A percentile compares a stretch with the other conserved stretches of the same genome.
Conservation (phyloP, 2,888 invertebrate genomes). For the Melangyna quadrimaculata region DNA sequence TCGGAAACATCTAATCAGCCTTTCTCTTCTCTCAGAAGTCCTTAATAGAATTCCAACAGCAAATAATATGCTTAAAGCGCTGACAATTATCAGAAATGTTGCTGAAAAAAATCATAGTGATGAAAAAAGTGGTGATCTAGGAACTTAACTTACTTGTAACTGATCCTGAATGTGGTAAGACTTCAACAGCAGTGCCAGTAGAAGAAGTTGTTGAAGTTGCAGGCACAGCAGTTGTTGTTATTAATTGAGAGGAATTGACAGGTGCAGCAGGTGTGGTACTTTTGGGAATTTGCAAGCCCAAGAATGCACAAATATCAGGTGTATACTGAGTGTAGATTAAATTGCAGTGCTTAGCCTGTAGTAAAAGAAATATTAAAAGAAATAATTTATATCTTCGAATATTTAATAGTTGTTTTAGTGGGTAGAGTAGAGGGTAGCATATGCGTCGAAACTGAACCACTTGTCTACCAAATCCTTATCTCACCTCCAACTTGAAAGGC, state of each 20-base stretch:
- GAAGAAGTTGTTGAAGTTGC: neutral
- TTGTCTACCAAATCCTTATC: too few relatives aligned
- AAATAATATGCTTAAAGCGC: slow-evolving; percentile 76
- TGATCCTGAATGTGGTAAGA: slow-evolving; percentile 4
- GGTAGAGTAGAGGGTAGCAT: too few relatives aligned
- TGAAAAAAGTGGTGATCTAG: slow-evolving; percentile 48
- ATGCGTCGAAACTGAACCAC: too few relatives aligned
- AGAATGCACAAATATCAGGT: slow-evolving; percentile 78
- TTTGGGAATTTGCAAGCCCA: slow-evolving; percentile 74
- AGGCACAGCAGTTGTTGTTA: slow-evolving; percentile 8
- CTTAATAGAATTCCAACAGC: slow-evolving; percentile 77
- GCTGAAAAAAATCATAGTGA: slow-evolving; percentile 28
- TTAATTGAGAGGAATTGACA: neutral
- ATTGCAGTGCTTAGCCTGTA: slow-evolving; percentile 77
- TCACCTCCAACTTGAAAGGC: too few relatives aligned
- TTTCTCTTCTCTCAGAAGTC: slow-evolving; percentile 77
- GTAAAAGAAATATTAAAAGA: neutral
- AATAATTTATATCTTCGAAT: too few relatives aligned
- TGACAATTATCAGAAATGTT: slow-evolving; percentile 53
- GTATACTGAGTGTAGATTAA: slow-evolving; percentile 78
- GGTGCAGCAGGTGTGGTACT: slow-evolving; percentile 14
- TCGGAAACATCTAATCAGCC: slow-evolving; percentile 75
- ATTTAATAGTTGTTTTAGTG: too few relatives aligned
- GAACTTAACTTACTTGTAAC: slow-evolving; percentile 38
- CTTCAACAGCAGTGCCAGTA: neutral